A percentile compares a stretch with the other conserved stretches of the same genome.
Evolutionary conservation across 2,113 vertebrate species (phyloP).

Genomic region (Lasiurus cinereus): DNA sequence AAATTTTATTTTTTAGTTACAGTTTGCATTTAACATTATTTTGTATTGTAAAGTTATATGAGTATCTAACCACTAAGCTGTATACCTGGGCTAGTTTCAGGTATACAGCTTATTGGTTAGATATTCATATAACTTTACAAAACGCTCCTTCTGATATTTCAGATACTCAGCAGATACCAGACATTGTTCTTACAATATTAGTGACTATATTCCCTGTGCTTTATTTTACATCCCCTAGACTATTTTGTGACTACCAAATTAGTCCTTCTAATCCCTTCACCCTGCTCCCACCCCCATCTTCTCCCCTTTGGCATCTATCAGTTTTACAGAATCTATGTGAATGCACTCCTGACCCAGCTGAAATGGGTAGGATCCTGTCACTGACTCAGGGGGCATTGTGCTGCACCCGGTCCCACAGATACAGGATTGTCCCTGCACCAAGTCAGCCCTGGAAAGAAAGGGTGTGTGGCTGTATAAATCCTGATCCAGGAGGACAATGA

Average conservation of each 20-base stretch:
- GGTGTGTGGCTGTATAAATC: conserved; percentile 69
- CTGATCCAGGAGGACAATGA: conserved; percentile 73
- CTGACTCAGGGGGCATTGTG: not conserved
- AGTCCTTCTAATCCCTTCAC: not conserved
- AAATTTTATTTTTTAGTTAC: not conserved
- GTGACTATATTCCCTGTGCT: not conserved
- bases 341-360: not conserved
- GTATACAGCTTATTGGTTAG: not conserved
- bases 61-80: too few species aligned
- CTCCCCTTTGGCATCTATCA: not conserved
- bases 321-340: not conserved
- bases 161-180: not conserved
- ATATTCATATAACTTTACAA: not conserved
- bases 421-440: not conserved
- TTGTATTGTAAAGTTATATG: not conserved
- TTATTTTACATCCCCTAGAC: not conserved
- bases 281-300: not conserved
- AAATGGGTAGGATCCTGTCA: not conserved
- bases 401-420: not conserved
- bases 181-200: not conserved
- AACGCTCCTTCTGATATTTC: not conserved
- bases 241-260: not conserved
- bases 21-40: not conserved
- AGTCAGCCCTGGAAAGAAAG: conserved; percentile 63
- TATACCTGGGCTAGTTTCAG: not conserved